A percentile compares a stretch with the other conserved stretches of the same genome.
These are phyloP conservation scores for Xestoiulus laeticollis DNA, from an alignment of 2,888 invertebrate species.

Conservation along the genomic window DNA sequence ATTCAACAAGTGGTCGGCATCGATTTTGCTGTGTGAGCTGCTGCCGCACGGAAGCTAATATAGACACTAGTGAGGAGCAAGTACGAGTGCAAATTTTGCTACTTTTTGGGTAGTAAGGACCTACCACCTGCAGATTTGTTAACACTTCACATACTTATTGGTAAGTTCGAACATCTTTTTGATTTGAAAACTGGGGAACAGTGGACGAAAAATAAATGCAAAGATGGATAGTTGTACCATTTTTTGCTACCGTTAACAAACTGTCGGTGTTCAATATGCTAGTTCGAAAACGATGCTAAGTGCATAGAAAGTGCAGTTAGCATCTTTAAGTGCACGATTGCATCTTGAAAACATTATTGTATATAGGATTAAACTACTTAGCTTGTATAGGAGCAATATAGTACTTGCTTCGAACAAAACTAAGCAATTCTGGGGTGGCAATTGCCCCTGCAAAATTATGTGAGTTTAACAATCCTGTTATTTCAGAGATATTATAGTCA, in stretches of 20 bases:
- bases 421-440: too few relatives aligned
- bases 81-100: not conserved
- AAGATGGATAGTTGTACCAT: not conserved
- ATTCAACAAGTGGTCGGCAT: conserved; percentile 14
- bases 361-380: too few relatives aligned
- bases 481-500: too few relatives aligned
- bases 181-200: not conserved
- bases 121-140: not conserved
- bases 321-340: too few relatives aligned
- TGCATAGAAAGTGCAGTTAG: too few relatives aligned
- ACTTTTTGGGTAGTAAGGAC: not conserved
- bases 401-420: too few relatives aligned
- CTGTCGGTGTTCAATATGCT: not conserved
- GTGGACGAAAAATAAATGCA: not conserved
- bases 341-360: too few relatives aligned
- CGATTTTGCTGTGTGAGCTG: not conserved
- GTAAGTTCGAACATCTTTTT: not conserved
- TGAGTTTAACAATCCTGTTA: too few relatives aligned
- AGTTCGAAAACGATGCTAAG: too few relatives aligned
- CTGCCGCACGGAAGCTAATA: not conserved
- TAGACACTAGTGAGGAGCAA: not conserved
- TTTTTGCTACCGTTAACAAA: not conserved
- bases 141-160: not conserved
- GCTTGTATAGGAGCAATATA: too few relatives aligned
- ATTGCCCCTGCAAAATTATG: too few relatives aligned